These are phyloP conservation scores for Solea solea DNA, from an alignment of 2,113 vertebrate genomes.

Conservation along the genomic window DNA sequence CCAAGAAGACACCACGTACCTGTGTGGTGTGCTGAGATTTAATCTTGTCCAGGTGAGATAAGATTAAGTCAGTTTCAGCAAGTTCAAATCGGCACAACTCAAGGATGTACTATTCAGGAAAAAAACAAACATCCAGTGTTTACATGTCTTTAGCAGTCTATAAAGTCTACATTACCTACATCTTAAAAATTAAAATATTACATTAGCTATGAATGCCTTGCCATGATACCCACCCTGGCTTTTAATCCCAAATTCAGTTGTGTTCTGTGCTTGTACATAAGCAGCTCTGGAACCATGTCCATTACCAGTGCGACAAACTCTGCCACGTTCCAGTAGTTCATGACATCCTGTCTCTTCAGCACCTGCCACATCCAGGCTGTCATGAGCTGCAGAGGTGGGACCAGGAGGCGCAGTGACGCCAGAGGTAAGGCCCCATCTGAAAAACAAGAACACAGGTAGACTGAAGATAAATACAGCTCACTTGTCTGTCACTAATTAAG, in stretches of 20 bases:
- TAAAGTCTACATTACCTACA: no score
- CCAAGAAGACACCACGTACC: constrained; percentile 14
- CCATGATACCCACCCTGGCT: constrained; percentile 76
- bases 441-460: constrained; percentile 4
- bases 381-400: constrained; percentile 74
- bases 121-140: neutral
- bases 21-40: neutral
- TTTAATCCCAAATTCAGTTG: constrained; percentile 81
- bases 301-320: constrained; percentile 75
- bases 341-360: constrained; percentile 57
- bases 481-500: neutral
- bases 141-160: neutral
- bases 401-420: constrained; percentile 66
- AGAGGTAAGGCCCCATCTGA: constrained; percentile 48
- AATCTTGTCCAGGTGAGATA: constrained; percentile 63
- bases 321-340: constrained; percentile 76
- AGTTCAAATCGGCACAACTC: constrained; percentile 66
- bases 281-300: constrained; percentile 77
- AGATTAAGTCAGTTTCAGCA: constrained; percentile 47
- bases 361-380: constrained; percentile 77
- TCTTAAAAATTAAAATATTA: neutral
- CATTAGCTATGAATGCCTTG: neutral
- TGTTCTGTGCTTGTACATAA: constrained; percentile 75
- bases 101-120: constrained; percentile 68
- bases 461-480: neutral